Conservation (phyloP, 2,888 invertebrate genomes). For the Phengaris arion region DNA sequence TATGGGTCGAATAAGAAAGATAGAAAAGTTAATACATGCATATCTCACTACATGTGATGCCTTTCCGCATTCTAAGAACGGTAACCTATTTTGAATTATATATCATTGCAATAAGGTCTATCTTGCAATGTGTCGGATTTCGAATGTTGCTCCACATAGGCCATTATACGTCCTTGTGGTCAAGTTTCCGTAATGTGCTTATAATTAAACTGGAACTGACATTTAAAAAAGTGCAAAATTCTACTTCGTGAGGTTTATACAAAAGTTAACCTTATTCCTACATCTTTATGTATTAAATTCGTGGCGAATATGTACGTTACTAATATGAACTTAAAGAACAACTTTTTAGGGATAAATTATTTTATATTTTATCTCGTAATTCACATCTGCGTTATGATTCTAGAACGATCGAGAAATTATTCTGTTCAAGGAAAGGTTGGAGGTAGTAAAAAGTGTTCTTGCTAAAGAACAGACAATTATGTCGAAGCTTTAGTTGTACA, state of each 20-base stretch:
- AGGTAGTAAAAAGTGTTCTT: not conserved
- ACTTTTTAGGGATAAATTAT: not conserved
- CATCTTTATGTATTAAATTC: not conserved
- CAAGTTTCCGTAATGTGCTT: constrained; percentile 67
- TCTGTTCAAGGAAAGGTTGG: not conserved
- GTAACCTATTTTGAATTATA: not conserved
- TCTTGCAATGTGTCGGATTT: constrained; percentile 20
- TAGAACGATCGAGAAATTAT: not conserved
- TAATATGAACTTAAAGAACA: not conserved
- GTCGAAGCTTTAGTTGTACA: too few relatives aligned
- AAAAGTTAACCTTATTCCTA: not conserved
- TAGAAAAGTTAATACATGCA: constrained; percentile 39
- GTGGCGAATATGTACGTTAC: not conserved
- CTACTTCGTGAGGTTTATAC: constrained; percentile 13
- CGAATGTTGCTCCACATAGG: constrained; percentile 55
- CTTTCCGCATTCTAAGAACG: constrained; percentile 43
- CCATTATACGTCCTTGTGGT: constrained; percentile 68
- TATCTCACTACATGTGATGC: constrained; percentile 35
- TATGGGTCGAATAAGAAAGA: constrained; percentile 33
- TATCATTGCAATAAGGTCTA: not conserved
- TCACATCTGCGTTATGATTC: not conserved
- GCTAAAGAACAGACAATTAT: not conserved
- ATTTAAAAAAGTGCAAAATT: constrained; percentile 15
- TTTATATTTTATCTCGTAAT: not conserved
- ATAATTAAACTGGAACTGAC: constrained; percentile 46